These are phyloP conservation scores for Drosophila kokeensis DNA, from an alignment of 2,888 invertebrate species.

Conservation along the genomic window DNA sequence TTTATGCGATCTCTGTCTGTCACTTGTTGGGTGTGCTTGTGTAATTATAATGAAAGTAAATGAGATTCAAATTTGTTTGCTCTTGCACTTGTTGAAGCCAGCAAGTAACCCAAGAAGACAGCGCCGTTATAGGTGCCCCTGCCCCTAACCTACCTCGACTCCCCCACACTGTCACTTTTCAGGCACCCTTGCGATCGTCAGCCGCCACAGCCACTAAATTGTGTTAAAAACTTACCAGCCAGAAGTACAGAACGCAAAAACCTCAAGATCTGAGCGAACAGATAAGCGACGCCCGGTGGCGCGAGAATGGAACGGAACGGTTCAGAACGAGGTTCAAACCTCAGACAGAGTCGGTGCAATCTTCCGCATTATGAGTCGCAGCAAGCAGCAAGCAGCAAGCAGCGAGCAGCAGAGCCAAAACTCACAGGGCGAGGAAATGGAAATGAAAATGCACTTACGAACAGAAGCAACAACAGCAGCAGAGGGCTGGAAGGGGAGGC, in stretches of 20 bases:
- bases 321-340: constrained; percentile 43
- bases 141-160: no score
- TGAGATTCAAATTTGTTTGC: constrained; percentile 74
- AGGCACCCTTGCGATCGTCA: constrained; percentile 57
- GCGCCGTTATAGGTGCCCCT: constrained; percentile 43
- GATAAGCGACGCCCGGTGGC: constrained; percentile 67
- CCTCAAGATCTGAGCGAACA: constrained; percentile 71
- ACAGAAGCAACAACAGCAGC: constrained; percentile 27
- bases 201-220: constrained; percentile 71
- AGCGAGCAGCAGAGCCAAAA: constrained; percentile 22
- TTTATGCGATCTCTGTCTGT: neutral
- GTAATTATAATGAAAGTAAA: constrained; percentile 71
- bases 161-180: constrained; percentile 26
- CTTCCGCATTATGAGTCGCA: constrained; percentile 79
- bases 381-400: constrained; percentile 9
- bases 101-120: constrained; percentile 67
- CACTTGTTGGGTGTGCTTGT: constrained; percentile 11
- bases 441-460: constrained; percentile 80
- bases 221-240: constrained; percentile 74
- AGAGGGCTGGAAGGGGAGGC: neutral
- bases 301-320: constrained; percentile 59
- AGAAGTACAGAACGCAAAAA: constrained; percentile 78
- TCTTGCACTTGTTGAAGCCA: constrained; percentile 59
- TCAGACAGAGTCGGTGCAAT: constrained; percentile 68
- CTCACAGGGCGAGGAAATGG: constrained; percentile 60